Percentiles rank a stretch among this genome's conserved stretches.
These are phyloP conservation scores for Muschampia plurimacula DNA, from an alignment of 2,888 invertebrate genomes.

Conservation along the genomic window DNA sequence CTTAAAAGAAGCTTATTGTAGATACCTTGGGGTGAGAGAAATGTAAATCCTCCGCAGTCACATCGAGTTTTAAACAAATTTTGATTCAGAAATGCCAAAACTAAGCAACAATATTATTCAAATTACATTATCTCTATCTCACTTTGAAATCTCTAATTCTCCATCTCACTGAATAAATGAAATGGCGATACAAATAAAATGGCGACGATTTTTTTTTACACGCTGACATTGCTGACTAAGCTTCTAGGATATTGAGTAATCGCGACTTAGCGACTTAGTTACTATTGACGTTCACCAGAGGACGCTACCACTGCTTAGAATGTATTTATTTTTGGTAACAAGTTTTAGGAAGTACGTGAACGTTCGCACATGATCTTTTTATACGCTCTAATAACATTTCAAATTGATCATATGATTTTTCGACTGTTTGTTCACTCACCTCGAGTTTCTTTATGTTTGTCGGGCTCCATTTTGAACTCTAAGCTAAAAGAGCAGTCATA, in stretches of 20 bases:
- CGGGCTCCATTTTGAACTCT: too few relatives aligned
- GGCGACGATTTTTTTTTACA: slow-evolving; percentile 55
- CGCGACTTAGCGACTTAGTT: neutral
- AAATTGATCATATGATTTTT: too few relatives aligned
- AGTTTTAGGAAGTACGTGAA: too few relatives aligned
- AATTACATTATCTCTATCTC: slow-evolving; percentile 83
- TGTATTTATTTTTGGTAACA: too few relatives aligned
- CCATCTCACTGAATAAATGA: slow-evolving; percentile 84
- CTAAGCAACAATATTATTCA: slow-evolving; percentile 47
- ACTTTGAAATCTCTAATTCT: slow-evolving; percentile 77
- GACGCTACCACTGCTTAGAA: too few relatives aligned
- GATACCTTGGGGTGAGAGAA: slow-evolving; percentile 24
- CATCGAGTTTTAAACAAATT: slow-evolving; percentile 39
- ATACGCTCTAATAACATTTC: too few relatives aligned
- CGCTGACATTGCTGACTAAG: neutral
- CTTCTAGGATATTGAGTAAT: slow-evolving; percentile 6
- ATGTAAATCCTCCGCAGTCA: slow-evolving; percentile 43
- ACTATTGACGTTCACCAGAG: too few relatives aligned
- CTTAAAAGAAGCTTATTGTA: slow-evolving; percentile 26
- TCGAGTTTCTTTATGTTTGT: too few relatives aligned
- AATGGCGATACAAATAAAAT: slow-evolving; percentile 85
- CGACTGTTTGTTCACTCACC: too few relatives aligned
- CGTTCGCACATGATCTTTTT: too few relatives aligned
- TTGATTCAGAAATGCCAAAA: slow-evolving; percentile 39
- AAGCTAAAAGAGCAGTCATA: too few relatives aligned